These are phyloP conservation scores for Agrochola circellaris DNA, from an alignment of 2,888 invertebrate species.

Conservation along the genomic window DNA sequence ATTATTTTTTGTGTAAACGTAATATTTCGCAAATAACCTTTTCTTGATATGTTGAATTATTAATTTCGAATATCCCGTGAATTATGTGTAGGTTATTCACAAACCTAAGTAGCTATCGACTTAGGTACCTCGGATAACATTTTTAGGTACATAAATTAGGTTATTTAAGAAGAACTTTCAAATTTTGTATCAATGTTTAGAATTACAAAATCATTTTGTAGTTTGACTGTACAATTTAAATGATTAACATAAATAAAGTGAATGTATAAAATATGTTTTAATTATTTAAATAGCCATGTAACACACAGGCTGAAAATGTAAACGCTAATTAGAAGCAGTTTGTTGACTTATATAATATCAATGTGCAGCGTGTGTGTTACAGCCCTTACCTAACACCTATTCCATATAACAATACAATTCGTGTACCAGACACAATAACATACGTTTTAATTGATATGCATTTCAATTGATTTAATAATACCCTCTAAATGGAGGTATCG, in stretches of 20 bases:
- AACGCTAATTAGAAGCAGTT: background rate
- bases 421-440: slow-evolving; percentile 79
- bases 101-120: background rate
- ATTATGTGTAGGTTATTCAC: background rate
- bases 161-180: background rate
- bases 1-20: slow-evolving; percentile 13
- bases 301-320: slow-evolving; percentile 52
- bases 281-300: slow-evolving; percentile 39
- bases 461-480: slow-evolving; percentile 51
- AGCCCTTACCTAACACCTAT: slow-evolving; percentile 60
- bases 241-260: slow-evolving; percentile 39
- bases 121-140: background rate
- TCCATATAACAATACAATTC: slow-evolving; percentile 63
- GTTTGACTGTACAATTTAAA: slow-evolving; percentile 22
- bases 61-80: background rate
- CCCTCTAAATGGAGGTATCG: slow-evolving; percentile 24
- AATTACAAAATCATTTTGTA: slow-evolving; percentile 12
- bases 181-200: background rate
- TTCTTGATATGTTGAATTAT: background rate
- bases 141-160: background rate
- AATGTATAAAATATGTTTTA: slow-evolving; percentile 43
- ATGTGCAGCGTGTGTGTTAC: slow-evolving; percentile 51
- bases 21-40: background rate
- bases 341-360: slow-evolving; percentile 10
- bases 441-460: slow-evolving; percentile 73